phyloP scores from a whole-genome alignment of 1,140 invertebrate species.

The Armadillidium nasatum region DNA sequence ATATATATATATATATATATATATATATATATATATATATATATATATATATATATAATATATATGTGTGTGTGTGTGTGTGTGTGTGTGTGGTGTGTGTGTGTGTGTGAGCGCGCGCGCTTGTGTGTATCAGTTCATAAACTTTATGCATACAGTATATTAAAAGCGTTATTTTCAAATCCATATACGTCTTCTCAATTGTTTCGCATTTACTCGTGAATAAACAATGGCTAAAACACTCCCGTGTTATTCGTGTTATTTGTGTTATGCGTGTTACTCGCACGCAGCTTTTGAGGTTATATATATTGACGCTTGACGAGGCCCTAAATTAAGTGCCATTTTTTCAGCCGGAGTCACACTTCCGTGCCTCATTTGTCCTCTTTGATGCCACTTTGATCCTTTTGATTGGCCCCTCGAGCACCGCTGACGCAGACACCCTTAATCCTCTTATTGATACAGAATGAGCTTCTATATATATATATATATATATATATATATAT shows the following conservation, averaged over 20 bases:
- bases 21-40: neutral
- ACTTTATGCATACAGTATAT: no score
- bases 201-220: no score
- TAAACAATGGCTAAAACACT: no score
- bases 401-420: neutral
- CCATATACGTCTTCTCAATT: no score
- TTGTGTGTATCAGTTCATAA: neutral
- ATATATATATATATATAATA: slow-evolving; percentile 13
- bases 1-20: neutral
- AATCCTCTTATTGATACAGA: neutral
- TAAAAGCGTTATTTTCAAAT: no score
- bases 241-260: no score
- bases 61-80: neutral
- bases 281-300: no score
- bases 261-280: no score
- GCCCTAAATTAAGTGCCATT: neutral
- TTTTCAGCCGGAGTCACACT: neutral
- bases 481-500: slow-evolving; percentile 8
- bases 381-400: neutral
- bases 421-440: neutral
- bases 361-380: neutral
- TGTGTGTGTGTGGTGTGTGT: neutral
- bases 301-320: no score
- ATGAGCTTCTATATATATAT: neutral
- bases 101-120: neutral